A percentile compares a stretch with the other conserved stretches of the same genome.
Evolutionary conservation across 1,140 invertebrate genomes (phyloP).

Genomic region (Grapholita molesta): DNA sequence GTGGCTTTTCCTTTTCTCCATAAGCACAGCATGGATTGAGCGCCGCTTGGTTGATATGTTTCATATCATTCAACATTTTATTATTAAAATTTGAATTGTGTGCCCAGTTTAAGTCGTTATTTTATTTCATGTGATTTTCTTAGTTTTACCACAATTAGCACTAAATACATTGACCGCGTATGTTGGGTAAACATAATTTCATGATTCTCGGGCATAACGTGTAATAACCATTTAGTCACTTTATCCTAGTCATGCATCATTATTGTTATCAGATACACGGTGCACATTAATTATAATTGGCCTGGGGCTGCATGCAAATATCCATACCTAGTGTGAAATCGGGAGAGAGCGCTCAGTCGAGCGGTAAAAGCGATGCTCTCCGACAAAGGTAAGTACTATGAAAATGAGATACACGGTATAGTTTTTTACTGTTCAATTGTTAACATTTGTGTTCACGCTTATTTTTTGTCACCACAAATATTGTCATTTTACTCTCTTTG

Average conservation of each 20-base stretch:
- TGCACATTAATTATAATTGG: constrained; percentile 50
- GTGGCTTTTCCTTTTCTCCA: too few relatives aligned
- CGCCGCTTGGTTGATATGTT: too few relatives aligned
- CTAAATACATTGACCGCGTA: background rate
- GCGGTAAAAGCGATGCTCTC: constrained; percentile 51
- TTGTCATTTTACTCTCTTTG: too few relatives aligned
- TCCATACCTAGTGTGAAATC: constrained; percentile 64
- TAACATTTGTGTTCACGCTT: too few relatives aligned
- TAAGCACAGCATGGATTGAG: too few relatives aligned
- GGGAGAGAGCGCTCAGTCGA: constrained; percentile 61
- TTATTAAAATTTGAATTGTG: too few relatives aligned
- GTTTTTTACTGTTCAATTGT: background rate
- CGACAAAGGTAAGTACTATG: constrained; percentile 36
- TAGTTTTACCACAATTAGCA: background rate
- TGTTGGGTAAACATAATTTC: background rate
- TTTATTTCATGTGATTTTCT: background rate
- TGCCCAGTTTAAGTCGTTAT: too few relatives aligned
- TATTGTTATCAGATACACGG: constrained; percentile 55
- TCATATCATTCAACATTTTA: too few relatives aligned
- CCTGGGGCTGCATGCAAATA: constrained; percentile 64
- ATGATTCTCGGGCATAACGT: background rate
- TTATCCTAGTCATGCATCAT: constrained; percentile 11
- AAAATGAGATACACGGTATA: constrained; percentile 13
- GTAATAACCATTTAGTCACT: background rate
- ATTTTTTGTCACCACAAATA: too few relatives aligned